Conservation (phyloP, 2,113 vertebrate genomes). For the Apteryx owenii region DNA sequence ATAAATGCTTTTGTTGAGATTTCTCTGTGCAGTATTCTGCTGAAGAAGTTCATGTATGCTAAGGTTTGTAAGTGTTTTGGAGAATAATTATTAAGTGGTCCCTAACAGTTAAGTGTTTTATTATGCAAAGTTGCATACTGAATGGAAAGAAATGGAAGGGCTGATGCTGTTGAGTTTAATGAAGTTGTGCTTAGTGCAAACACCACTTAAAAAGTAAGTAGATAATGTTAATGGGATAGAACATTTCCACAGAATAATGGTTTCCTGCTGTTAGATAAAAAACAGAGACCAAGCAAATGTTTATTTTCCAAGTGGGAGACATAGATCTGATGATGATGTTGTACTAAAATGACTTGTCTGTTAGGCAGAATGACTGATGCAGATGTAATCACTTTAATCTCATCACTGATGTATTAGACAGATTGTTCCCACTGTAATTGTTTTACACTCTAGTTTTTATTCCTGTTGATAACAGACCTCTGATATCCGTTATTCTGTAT, state of each 20-base stretch:
- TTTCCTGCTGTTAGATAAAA: conserved; percentile 68
- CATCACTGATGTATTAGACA: conserved; percentile 40
- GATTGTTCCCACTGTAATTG: conserved; percentile 51
- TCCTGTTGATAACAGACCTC: conserved; percentile 30
- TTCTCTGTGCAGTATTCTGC: neutral
- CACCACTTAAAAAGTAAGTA: conserved; percentile 3
- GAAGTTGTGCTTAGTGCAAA: conserved; percentile 44
- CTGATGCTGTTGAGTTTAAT: conserved; percentile 31
- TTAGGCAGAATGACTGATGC: conserved; percentile 59
- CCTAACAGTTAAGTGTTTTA: conserved; percentile 4
- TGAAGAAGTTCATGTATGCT: neutral
- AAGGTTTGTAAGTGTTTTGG: conserved; percentile 23
- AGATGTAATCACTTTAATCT: conserved; percentile 68
- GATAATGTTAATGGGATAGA: conserved; percentile 53
- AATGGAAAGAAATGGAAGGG: neutral
- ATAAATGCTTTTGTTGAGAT: neutral
- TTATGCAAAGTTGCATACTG: neutral
- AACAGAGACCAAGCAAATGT: conserved; percentile 29
- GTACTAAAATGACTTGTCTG: conserved; percentile 32
- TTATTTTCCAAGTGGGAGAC: conserved; percentile 69
- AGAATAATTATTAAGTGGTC: neutral
- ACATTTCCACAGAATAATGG: conserved; percentile 44
- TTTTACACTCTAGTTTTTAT: conserved; percentile 30
- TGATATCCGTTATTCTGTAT: neutral
- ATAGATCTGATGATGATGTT: conserved; percentile 50